Evolutionary conservation across 2,113 vertebrate species (phyloP).

Genomic region (Caranx melampygus): DNA sequence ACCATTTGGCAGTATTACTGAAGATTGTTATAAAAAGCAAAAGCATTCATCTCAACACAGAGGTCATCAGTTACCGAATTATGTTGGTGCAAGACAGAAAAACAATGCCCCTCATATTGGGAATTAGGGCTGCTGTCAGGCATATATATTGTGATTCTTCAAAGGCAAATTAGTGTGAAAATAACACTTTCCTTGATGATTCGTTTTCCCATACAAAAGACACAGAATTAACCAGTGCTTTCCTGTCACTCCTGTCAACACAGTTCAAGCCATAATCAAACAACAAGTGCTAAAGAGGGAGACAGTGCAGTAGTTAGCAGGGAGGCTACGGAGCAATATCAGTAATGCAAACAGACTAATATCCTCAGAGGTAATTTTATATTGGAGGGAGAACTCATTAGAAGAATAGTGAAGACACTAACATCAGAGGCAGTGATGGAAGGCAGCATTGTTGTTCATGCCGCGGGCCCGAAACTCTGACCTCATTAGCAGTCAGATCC

Average conservation of each 20-base stretch:
- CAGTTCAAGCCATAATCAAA: slow-evolving; percentile 1
- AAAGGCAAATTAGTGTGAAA: background rate
- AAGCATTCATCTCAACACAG: background rate
- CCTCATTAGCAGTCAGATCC: slow-evolving; percentile 24
- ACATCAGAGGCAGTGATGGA: background rate
- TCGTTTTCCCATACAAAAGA: background rate
- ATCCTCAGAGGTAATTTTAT: background rate
- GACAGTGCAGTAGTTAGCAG: background rate
- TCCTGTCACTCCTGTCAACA: background rate
- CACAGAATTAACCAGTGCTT: background rate
- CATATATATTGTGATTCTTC: background rate
- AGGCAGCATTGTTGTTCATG: slow-evolving; percentile 14
- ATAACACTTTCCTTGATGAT: background rate
- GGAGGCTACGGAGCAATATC: background rate
- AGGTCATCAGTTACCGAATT: background rate
- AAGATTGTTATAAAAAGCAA: too few relatives aligned
- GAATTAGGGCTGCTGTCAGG: background rate
- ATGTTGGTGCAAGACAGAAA: background rate
- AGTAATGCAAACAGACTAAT: background rate
- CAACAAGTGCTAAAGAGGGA: background rate
- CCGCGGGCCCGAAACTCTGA: slow-evolving; percentile 19
- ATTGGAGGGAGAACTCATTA: background rate
- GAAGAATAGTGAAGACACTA: background rate
- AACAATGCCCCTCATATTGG: background rate
- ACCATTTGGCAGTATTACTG: background rate